A percentile compares a stretch with the other conserved stretches of the same genome.
These are phyloP conservation scores for Siniperca undulata DNA, from an alignment of 2,797 vertebrate genomes.

Conservation along the genomic window DNA sequence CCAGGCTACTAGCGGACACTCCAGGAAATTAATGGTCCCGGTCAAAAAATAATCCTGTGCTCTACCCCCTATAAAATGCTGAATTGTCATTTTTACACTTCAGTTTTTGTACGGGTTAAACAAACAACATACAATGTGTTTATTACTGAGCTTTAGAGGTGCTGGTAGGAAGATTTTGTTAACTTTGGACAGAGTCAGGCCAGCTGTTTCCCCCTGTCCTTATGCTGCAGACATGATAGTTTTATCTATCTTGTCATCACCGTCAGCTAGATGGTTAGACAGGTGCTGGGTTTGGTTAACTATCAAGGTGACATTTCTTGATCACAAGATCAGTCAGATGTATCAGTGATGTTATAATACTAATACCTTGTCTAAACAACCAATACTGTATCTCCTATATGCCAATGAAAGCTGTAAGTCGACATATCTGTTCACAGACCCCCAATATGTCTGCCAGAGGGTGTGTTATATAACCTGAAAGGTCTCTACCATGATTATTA, in stretches of 20 bases:
- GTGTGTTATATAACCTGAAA: background rate
- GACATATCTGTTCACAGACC: background rate
- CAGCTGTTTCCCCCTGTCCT: too few species aligned
- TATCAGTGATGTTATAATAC: background rate
- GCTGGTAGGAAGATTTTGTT: background rate
- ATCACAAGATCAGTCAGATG: background rate
- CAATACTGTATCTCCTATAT: too few species aligned
- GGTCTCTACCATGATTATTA: background rate
- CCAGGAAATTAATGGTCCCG: too few species aligned
- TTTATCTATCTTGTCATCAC: background rate
- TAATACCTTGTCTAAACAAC: background rate
- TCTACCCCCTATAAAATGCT: too few species aligned
- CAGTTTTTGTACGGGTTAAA: background rate
- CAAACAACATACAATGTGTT: background rate
- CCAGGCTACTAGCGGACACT: too few species aligned
- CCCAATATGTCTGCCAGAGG: slow-evolving; percentile 2
- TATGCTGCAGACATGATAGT: background rate
- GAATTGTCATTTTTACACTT: too few species aligned
- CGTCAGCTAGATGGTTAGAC: background rate
- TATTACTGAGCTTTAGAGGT: background rate
- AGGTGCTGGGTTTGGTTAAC: background rate
- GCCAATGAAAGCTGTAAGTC: background rate
- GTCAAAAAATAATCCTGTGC: too few species aligned
- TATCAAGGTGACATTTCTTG: background rate
- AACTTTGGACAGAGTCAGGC: too few species aligned